Percentiles rank a stretch among this genome's conserved stretches.
phyloP scores from a whole-genome alignment of 2,797 vertebrate genomes.

The Lithobates sylvaticus region DNA sequence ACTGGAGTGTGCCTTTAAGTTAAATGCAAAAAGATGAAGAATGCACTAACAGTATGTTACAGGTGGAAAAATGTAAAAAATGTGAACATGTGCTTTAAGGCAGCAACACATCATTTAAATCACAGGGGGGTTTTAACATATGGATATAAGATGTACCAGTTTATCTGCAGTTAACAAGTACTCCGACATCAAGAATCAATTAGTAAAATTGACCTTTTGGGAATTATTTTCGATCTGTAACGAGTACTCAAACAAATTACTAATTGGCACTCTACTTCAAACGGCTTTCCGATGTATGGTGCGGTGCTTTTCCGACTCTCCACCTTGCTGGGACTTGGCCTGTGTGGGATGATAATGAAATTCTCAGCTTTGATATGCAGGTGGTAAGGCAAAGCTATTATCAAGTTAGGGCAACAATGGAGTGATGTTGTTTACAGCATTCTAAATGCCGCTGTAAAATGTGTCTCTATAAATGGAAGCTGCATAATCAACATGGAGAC shows the following conservation, averaged over 20 bases:
- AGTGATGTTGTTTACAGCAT: too few relatives aligned
- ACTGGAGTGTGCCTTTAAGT: background rate
- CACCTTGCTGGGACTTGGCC: background rate
- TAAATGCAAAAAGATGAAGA: background rate
- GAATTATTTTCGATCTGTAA: constrained; percentile 27
- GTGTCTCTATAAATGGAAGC: too few relatives aligned
- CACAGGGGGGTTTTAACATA: background rate
- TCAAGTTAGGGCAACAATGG: too few relatives aligned
- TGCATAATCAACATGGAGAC: too few relatives aligned
- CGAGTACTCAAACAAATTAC: constrained; percentile 43
- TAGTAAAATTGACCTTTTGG: constrained; percentile 42
- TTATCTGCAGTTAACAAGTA: constrained; percentile 22
- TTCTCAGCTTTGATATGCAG: background rate
- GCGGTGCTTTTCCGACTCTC: background rate
- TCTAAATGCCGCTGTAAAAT: too few relatives aligned
- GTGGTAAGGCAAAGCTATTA: too few relatives aligned
- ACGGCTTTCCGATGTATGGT: background rate
- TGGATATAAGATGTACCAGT: constrained; percentile 6
- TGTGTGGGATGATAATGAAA: background rate
- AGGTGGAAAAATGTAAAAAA: background rate
- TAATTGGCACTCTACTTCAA: constrained; percentile 31
- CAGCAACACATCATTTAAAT: background rate
- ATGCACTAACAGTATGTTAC: background rate
- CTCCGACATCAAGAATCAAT: constrained; percentile 32
- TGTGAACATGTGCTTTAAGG: background rate